A percentile compares a stretch with the other conserved stretches of the same genome.
Conservation (phyloP, 2,888 invertebrate genomes). For the Nipponacmea schrenckii region DNA sequence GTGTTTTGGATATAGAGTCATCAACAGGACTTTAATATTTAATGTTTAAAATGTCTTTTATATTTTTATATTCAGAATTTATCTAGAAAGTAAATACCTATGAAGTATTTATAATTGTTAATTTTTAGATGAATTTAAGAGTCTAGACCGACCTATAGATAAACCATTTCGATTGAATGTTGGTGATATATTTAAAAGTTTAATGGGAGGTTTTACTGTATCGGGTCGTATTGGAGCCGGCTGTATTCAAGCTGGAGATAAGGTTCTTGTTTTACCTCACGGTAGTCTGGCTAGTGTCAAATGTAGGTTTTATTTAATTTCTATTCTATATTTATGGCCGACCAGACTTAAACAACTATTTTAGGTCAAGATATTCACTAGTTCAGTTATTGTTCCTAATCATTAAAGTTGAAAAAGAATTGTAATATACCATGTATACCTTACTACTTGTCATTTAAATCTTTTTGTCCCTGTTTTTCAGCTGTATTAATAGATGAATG, state of each 20-base stretch:
- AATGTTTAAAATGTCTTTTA: no score
- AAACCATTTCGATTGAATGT: constrained; percentile 89
- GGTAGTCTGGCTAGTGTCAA: constrained; percentile 86
- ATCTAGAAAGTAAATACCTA: no score
- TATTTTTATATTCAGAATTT: no score
- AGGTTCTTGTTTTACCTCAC: constrained; percentile 85
- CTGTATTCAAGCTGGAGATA: constrained; percentile 84
- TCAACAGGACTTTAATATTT: no score
- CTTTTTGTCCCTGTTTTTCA: constrained; percentile 52
- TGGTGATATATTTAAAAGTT: constrained; percentile 92
- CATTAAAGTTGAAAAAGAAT: no score
- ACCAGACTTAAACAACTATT: no score
- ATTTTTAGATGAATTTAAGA: constrained; percentile 67
- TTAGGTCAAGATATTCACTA: no score
- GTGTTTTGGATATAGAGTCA: no score
- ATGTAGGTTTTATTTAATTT: constrained; percentile 70
- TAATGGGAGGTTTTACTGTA: constrained; percentile 87
- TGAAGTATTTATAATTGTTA: no score
- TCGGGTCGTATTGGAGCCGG: constrained; percentile 94
- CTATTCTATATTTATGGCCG: background rate
- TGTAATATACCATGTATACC: no score
- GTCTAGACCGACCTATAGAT: constrained; percentile 86
- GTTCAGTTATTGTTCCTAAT: no score
- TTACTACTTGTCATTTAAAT: no score
- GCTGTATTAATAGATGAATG: constrained; percentile 78